These are phyloP conservation scores for Troilus luridus DNA, from an alignment of 2,888 invertebrate genomes.

Conservation along the genomic window DNA sequence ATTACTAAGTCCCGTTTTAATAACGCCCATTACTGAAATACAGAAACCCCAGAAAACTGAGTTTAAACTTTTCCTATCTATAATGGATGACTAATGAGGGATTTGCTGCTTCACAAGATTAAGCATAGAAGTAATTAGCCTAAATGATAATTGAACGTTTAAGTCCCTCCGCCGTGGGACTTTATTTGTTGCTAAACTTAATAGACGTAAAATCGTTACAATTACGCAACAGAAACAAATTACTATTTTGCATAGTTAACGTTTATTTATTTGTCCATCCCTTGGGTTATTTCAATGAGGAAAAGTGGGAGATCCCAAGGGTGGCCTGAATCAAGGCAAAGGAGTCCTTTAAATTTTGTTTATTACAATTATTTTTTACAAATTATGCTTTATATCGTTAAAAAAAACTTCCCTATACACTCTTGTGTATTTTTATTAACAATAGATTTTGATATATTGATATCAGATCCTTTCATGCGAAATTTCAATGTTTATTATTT, in stretches of 20 bases:
- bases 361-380: too few relatives aligned
- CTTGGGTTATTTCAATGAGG: not conserved
- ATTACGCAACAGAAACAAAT: not conserved
- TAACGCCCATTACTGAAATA: not conserved
- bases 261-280: not conserved
- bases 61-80: conserved; percentile 20
- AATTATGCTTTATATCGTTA: too few relatives aligned
- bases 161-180: not conserved
- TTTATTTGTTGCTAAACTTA: not conserved
- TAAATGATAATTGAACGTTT: not conserved
- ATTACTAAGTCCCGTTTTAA: not conserved
- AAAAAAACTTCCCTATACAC: too few relatives aligned
- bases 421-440: too few relatives aligned
- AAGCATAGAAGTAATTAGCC: not conserved
- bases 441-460: too few relatives aligned
- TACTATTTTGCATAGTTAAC: not conserved
- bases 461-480: too few relatives aligned
- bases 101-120: not conserved
- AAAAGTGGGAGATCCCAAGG: not conserved
- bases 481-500: too few relatives aligned
- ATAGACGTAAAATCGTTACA: not conserved
- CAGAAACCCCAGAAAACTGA: not conserved
- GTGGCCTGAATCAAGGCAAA: not conserved
- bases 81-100: conserved; percentile 24
- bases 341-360: too few relatives aligned